These are phyloP conservation scores for Ditula angustiorana DNA, from an alignment of 2,888 invertebrate species.

Conservation along the genomic window DNA sequence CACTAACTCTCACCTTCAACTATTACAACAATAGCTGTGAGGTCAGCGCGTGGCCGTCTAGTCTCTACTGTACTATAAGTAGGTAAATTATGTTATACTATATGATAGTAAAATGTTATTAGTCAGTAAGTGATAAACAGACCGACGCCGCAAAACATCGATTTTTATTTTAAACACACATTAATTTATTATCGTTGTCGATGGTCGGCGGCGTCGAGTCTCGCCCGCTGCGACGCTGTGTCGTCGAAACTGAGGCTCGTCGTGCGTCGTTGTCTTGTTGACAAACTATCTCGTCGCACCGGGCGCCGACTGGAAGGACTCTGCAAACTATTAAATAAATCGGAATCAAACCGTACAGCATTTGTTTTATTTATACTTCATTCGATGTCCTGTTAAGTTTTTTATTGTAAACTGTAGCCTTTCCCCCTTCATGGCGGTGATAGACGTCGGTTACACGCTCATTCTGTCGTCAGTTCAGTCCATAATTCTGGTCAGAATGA, in stretches of 20 bases:
- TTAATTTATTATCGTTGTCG: slow-evolving; percentile 11
- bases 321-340: slow-evolving; percentile 36
- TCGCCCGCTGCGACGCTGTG: not conserved
- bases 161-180: not conserved
- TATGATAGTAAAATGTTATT: slow-evolving; percentile 3
- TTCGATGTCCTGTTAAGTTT: too few relatives aligned
- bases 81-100: slow-evolving; percentile 3
- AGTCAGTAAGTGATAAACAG: not conserved
- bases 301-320: slow-evolving; percentile 30
- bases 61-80: not conserved
- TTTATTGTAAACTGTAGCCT: too few relatives aligned
- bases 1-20: not conserved
- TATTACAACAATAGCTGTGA: not conserved
- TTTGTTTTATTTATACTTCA: slow-evolving; percentile 12
- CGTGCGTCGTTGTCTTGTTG: slow-evolving; percentile 5
- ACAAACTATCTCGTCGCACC: not conserved
- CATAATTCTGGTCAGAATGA: too few relatives aligned
- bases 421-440: too few relatives aligned
- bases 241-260: not conserved
- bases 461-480: too few relatives aligned
- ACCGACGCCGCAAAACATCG: slow-evolving; percentile 1
- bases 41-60: not conserved
- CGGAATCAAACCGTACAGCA: slow-evolving; percentile 27
- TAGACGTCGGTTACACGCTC: too few relatives aligned
- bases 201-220: not conserved